Evolutionary conservation across 2,888 invertebrate genomes (phyloP).

Genomic region (Callosobruchus maculatus): DNA sequence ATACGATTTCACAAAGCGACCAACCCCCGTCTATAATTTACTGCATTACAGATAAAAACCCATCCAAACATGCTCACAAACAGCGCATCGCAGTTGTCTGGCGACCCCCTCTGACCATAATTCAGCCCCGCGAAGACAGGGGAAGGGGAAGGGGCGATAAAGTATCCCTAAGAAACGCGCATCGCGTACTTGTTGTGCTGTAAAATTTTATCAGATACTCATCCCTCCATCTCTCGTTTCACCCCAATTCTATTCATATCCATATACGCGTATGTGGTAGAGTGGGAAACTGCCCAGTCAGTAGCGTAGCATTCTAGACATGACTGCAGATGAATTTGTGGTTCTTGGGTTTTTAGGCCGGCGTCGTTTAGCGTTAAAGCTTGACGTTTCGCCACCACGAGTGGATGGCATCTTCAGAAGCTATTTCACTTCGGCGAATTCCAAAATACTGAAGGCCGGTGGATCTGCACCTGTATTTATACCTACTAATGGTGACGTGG

Average conservation of each 20-base stretch:
- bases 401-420: no score
- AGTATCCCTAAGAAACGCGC: not conserved
- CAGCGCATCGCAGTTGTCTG: not conserved
- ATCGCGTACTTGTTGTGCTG: constrained; percentile 10
- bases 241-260: constrained; percentile 4
- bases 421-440: no score
- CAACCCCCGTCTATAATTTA: not conserved
- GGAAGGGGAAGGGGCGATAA: not conserved
- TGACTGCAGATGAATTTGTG: not conserved
- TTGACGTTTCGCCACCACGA: no score
- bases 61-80: not conserved
- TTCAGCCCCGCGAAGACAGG: not conserved
- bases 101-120: not conserved
- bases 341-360: no score
- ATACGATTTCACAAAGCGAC: not conserved
- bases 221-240: constrained; percentile 4
- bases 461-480: no score
- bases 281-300: not conserved
- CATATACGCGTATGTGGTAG: constrained; percentile 4
- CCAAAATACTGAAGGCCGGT: no score
- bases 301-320: not conserved
- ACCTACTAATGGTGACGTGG: no score
- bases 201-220: constrained; percentile 18
- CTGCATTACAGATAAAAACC: constrained; percentile 1
- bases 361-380: no score